These are phyloP conservation scores for Phycodurus eques DNA, from an alignment of 2,113 vertebrate species.

Conservation along the genomic window DNA sequence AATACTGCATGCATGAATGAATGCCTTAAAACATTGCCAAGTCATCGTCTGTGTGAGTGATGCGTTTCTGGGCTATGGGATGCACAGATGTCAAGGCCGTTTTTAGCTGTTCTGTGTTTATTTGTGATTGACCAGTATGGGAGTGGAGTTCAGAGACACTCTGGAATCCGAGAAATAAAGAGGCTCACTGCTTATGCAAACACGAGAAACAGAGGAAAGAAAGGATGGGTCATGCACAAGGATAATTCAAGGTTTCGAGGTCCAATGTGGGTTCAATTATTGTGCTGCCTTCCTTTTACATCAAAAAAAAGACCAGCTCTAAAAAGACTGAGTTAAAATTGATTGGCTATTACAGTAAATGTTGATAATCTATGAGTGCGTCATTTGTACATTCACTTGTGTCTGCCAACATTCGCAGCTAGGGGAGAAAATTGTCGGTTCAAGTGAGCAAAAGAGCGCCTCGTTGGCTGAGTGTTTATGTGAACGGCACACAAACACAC, in stretches of 20 bases:
- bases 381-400: conserved; percentile 37
- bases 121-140: conserved; percentile 27
- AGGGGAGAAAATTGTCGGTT: conserved; percentile 34
- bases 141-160: conserved; percentile 12
- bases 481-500: conserved; percentile 32
- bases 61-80: conserved; percentile 9
- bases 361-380: neutral
- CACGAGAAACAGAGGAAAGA: conserved; percentile 1
- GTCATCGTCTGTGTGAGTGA: neutral
- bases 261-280: neutral
- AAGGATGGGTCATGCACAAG: neutral
- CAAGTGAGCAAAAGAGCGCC: conserved; percentile 8
- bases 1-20: no score
- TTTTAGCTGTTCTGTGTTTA: conserved; percentile 28
- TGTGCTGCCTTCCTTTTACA: neutral
- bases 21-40: neutral
- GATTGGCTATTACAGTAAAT: conserved; percentile 13
- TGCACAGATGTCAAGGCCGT: conserved; percentile 30
- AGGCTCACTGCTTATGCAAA: conserved; percentile 7
- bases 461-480: conserved; percentile 10
- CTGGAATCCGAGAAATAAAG: conserved; percentile 11
- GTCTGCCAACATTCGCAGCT: conserved; percentile 60
- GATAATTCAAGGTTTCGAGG: neutral
- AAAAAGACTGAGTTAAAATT: neutral
- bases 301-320: neutral